Evolutionary conservation across 2,113 vertebrate genomes (phyloP).

Genomic region (Aptenodytes forsteri): DNA sequence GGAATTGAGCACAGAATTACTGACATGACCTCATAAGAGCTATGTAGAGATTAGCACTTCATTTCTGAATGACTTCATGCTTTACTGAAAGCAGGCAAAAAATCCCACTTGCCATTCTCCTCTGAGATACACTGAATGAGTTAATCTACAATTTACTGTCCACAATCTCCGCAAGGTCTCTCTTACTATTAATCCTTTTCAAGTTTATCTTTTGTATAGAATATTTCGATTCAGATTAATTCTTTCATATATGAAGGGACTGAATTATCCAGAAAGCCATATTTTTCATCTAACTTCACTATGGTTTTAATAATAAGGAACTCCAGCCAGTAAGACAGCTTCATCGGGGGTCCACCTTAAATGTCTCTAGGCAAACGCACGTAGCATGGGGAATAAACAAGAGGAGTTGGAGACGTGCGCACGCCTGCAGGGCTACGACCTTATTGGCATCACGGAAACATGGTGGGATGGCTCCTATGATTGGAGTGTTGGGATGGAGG

Average conservation of each 20-base stretch:
- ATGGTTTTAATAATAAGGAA: background rate
- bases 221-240: background rate
- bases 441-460: too few relatives aligned
- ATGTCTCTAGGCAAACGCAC: too few relatives aligned
- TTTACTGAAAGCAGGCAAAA: background rate
- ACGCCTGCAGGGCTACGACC: too few relatives aligned
- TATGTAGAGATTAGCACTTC: background rate
- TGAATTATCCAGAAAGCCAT: background rate
- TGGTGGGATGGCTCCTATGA: too few relatives aligned
- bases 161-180: background rate
- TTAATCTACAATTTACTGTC: background rate
- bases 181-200: background rate
- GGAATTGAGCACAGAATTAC: background rate
- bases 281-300: background rate
- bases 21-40: background rate
- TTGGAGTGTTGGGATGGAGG: too few relatives aligned
- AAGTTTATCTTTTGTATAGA: background rate
- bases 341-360: too few relatives aligned
- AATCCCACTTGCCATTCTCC: background rate
- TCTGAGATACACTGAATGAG: background rate
- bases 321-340: too few relatives aligned
- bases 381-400: too few relatives aligned
- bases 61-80: constrained; percentile 3
- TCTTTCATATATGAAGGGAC: background rate
- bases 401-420: too few relatives aligned